These are phyloP conservation scores for Drepana falcataria DNA, from an alignment of 2,888 invertebrate species.

Conservation along the genomic window DNA sequence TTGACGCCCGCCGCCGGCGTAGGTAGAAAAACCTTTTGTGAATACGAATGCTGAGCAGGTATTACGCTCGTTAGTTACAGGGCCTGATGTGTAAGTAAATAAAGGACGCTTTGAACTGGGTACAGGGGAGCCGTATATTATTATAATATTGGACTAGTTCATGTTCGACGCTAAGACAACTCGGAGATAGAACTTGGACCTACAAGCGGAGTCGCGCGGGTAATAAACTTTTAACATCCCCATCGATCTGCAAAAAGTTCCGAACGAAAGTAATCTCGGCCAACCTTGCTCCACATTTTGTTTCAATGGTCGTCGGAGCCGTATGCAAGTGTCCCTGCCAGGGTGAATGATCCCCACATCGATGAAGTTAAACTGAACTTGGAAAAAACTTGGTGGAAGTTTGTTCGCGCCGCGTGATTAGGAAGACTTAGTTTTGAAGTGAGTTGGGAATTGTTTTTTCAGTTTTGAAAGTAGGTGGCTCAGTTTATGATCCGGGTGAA, in stretches of 20 bases:
- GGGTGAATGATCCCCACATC: constrained; percentile 76
- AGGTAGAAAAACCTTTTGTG: constrained; percentile 77
- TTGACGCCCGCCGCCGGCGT: constrained; percentile 69
- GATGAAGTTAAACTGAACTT: constrained; percentile 75
- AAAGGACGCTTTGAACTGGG: constrained; percentile 43
- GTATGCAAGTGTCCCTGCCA: constrained; percentile 76
- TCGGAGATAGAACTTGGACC: constrained; percentile 35
- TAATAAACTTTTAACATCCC: constrained; percentile 70
- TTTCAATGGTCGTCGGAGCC: constrained; percentile 61
- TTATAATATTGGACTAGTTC: constrained; percentile 15
- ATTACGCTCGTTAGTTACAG: constrained; percentile 73
- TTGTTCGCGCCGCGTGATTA: constrained; percentile 76
- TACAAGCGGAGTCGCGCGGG: constrained; percentile 50
- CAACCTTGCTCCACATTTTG: constrained; percentile 78
- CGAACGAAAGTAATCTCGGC: constrained; percentile 69
- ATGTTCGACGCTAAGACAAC: constrained; percentile 8
- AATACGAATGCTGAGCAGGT: constrained; percentile 77
- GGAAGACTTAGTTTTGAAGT: constrained; percentile 78
- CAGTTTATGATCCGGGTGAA: constrained; percentile 78
- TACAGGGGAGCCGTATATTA: background rate
- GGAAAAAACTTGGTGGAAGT: constrained; percentile 72
- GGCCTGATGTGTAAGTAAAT: constrained; percentile 75
- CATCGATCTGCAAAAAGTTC: constrained; percentile 75
- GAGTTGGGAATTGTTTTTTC: constrained; percentile 74
- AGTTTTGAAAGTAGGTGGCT: constrained; percentile 78